Evolutionary conservation across 2,797 vertebrate genomes (phyloP), one percentile per base, ranked within the genome.

Genomic region (Rhynchonycteris naso): DNA sequence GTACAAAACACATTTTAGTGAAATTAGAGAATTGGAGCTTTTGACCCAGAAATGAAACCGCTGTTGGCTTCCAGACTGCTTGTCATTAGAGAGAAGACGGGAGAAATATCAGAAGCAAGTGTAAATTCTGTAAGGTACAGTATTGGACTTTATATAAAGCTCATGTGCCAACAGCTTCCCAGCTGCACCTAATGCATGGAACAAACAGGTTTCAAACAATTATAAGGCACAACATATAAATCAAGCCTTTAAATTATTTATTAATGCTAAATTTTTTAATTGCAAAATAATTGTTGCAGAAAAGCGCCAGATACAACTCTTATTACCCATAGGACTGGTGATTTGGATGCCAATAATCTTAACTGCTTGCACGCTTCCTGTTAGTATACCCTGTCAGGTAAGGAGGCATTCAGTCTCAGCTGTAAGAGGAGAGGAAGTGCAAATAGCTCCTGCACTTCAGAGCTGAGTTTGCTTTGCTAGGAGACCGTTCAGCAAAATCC

Each of bases 371-470:
- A 91, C 56, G 38, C 81, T n/a, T n/a, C n/a, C 35, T 91, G 84
- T 38, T 87, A 13, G 11, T 87, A 58, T 87, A 58, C n/a, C 78
- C 89, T 95, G 94, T 96, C 68, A 88, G 90, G 65, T 68, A 61
- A 85, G 59, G 92, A 98, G 96, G 78, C 97, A 66, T 93, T 96
- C 61, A 71, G 96, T 96, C 94, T 96, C 66, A n/a, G 94, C 90
- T 95, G 95, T 92, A 58, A 97, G 97, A 74, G 96, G 92, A 96
- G 93, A 97, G 97, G 94, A 98, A 98, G 96, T 97, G 96, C 95
- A 95, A 97, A 96, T 75, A 95, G 88, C 86, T 71, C 81, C 90
- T 80, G 95, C 93, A 80, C 97, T 97, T 97, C 66, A 88, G 94
- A 96, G 88, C 90, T n/a, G 85, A 92, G 95, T 96, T 92, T 91